phyloP scores from a whole-genome alignment of 92 coral and sea anemone genomes.

The Plumapathes pennacea region DNA sequence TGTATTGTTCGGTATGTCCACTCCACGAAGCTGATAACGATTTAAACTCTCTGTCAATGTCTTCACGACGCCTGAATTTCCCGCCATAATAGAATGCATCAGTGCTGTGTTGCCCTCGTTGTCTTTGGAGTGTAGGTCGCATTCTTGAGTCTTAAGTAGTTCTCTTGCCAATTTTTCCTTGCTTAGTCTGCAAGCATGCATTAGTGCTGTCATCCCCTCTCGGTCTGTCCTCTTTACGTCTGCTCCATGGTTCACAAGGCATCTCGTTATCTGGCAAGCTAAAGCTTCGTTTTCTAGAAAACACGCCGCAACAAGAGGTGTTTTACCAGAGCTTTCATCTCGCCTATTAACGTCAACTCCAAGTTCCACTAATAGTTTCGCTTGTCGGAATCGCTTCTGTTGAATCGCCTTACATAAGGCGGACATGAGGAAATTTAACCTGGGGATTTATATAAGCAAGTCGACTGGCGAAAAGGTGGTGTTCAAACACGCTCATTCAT shows the following conservation, averaged over 20 bases:
- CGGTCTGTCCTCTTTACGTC: conserved; percentile 40
- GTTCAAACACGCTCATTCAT: too few relatives aligned
- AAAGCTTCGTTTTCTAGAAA: conserved; percentile 47
- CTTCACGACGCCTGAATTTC: conserved; percentile 39
- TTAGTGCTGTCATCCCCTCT: conserved; percentile 50
- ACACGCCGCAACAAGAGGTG: conserved; percentile 56
- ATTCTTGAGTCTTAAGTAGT: conserved; percentile 36
- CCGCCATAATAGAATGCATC: conserved; percentile 48
- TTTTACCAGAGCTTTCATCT: conserved; percentile 44
- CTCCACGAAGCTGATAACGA: conserved; percentile 29
- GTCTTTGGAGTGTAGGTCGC: conserved; percentile 52
- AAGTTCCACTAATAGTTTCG: conserved; percentile 44
- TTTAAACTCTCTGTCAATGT: conserved; percentile 53
- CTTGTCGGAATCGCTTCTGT: conserved; percentile 66
- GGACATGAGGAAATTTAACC: too few relatives aligned
- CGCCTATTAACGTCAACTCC: conserved; percentile 58
- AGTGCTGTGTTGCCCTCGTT: conserved; percentile 59
- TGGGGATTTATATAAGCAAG: too few relatives aligned
- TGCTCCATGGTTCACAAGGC: conserved; percentile 59
- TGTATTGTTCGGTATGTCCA: conserved; percentile 54
- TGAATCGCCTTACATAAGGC: conserved; percentile 64
- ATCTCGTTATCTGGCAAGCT: conserved; percentile 47
- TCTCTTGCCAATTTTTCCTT: conserved; percentile 39
- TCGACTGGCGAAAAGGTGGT: too few relatives aligned
- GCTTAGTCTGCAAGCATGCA: conserved; percentile 68